Base-by-base conservation (phyloP, 2,113 vertebrate genomes). In the Petrocephalus microphthalmus region DNA sequence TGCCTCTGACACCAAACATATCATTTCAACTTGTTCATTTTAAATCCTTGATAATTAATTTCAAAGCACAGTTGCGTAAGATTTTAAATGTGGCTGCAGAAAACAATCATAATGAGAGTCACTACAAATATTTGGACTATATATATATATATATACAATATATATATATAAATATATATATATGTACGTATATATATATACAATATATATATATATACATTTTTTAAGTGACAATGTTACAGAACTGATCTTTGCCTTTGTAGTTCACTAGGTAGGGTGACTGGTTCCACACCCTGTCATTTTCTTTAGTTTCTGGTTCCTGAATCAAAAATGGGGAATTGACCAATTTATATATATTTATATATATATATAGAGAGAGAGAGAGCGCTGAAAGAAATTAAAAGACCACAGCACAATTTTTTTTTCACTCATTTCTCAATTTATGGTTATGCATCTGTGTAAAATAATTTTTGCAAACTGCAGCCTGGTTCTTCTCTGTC, bases 31-130 rank as follows among this genome's bases (percentile, higher is more conserved):
- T 88, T 56, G n/a, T 49, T 47, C n/a, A 42, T n/a, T 71, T 87
- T 88, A 81, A 81, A 81, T 15, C 37, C 74, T 7, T 83, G 52
- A 82, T 82, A 56, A 83, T 42, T 57, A 42, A 86, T 60, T 57
- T 64, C 47, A 20, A 87, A 47, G 87, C 49, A 22, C n/a, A 33
- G 29, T 51, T 85, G 49, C 84, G 52, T 85, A 52, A 85, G 84
- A 85, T 54, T 54, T 37, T 13, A 20, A 8, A 33, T 74, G 42
- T 33, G 60, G 57, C 22, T 53, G 25, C 51, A 25, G 67, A 51
- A 51, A 51, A 87, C 33, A 57, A 37, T 42, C 33, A 60, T n/a
- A 64, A 86, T 60, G 19, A 19, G 37, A 86, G 15, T 60, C 53
- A 60, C 25, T 13, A 33, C 53, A 60, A 54, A 60, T 47, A 86